Percentiles rank a stretch among this genome's conserved stretches.
phyloP scores from a whole-genome alignment of 2,888 invertebrate species.

The Lapara coniferarum region DNA sequence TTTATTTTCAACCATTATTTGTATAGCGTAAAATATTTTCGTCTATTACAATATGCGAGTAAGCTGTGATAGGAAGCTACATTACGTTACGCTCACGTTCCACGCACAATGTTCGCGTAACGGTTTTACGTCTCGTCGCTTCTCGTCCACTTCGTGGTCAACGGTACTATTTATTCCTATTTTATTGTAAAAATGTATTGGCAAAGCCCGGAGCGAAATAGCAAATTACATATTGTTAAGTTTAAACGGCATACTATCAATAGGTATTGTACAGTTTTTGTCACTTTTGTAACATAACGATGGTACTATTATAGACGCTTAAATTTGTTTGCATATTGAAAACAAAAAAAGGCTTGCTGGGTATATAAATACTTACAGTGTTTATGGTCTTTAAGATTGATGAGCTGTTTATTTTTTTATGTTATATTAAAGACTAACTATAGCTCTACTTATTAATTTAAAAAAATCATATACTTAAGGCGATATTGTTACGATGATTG shows the following conservation, averaged over 20 bases:
- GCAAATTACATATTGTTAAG: constrained; percentile 64
- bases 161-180: constrained; percentile 66
- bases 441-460: too few species aligned
- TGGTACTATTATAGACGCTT: constrained; percentile 41
- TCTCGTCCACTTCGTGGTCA: constrained; percentile 58
- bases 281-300: constrained; percentile 50
- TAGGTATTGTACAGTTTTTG: constrained; percentile 52
- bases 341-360: neutral
- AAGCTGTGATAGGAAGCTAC: constrained; percentile 49
- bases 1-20: neutral
- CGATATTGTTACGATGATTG: too few species aligned
- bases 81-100: constrained; percentile 67
- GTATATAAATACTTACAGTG: constrained; percentile 6
- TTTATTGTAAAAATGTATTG: constrained; percentile 64
- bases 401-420: neutral
- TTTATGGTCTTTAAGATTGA: constrained; percentile 1
- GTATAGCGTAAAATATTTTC: constrained; percentile 20
- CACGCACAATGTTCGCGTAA: constrained; percentile 66
- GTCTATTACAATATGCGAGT: constrained; percentile 51
- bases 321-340: constrained; percentile 34
- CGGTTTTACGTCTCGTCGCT: constrained; percentile 57
- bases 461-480: too few species aligned
- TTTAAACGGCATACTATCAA: constrained; percentile 52
- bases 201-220: constrained; percentile 55
- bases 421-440: neutral